phyloP scores from a whole-genome alignment of 2,113 vertebrate genomes.

The Anguilla japonica region DNA sequence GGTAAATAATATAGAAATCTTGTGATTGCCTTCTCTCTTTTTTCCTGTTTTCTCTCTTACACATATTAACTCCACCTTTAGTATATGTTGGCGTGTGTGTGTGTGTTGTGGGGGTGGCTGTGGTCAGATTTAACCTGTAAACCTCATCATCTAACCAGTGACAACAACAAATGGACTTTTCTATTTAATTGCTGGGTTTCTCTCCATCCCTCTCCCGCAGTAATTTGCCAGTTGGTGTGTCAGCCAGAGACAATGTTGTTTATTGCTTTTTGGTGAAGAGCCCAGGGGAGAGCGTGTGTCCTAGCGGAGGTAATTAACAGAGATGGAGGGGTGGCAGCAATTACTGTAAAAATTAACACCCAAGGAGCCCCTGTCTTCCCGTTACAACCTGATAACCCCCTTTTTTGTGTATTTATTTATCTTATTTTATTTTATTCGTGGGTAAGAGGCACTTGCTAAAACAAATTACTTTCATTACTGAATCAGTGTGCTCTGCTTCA shows the following conservation, averaged over 20 bases:
- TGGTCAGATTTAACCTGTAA: constrained; percentile 12
- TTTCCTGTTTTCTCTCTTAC: neutral
- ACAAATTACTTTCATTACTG: constrained; percentile 44
- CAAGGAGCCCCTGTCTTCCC: constrained; percentile 42
- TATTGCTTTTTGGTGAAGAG: constrained; percentile 59
- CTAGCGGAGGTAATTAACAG: constrained; percentile 60
- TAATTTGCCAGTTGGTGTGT: constrained; percentile 51
- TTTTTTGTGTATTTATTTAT: constrained; percentile 31
- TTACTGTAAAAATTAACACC: constrained; percentile 55
- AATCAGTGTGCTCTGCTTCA: constrained; percentile 33
- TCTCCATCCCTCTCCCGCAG: constrained; percentile 34
- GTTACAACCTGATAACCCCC: constrained; percentile 40
- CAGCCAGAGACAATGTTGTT: constrained; percentile 50
- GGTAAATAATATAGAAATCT: neutral
- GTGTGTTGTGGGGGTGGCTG: neutral
- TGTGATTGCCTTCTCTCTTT: neutral
- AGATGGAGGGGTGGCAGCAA: constrained; percentile 53
- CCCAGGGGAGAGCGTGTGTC: constrained; percentile 51
- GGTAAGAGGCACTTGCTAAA: constrained; percentile 21
- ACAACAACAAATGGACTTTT: constrained; percentile 38
- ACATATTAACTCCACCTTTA: neutral
- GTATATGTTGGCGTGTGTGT: neutral
- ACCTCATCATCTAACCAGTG: constrained; percentile 11
- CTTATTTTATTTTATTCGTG: constrained; percentile 28
- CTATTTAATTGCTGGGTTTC: constrained; percentile 47